These are phyloP conservation scores for Ctenoplectra terminalis DNA, from an alignment of 1,140 invertebrate species.

Conservation along the genomic window DNA sequence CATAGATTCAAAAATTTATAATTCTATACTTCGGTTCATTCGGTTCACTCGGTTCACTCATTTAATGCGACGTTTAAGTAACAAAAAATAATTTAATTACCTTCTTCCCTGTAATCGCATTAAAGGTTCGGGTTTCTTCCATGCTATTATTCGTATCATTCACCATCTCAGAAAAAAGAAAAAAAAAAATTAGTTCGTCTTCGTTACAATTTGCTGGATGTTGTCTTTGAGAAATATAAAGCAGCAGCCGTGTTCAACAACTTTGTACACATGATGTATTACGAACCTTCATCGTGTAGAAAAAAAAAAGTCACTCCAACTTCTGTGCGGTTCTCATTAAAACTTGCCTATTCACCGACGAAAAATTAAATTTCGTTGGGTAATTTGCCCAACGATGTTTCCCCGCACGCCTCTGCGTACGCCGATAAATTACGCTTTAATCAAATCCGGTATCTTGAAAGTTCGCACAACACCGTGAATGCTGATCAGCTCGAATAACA, in stretches of 20 bases:
- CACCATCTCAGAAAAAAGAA: background rate
- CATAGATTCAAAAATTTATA: too few species aligned
- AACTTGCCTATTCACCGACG: slow-evolving; percentile 42
- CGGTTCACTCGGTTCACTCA: too few species aligned
- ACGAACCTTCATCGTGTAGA: background rate
- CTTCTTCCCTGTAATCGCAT: too few species aligned
- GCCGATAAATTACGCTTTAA: slow-evolving; percentile 23
- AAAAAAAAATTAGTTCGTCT: background rate
- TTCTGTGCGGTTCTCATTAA: slow-evolving; percentile 36
- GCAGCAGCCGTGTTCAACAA: background rate
- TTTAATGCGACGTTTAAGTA: too few species aligned
- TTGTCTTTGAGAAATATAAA: too few species aligned
- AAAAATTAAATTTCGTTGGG: slow-evolving; percentile 37
- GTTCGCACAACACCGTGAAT: slow-evolving; percentile 9
- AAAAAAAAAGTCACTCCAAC: background rate
- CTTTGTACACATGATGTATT: slow-evolving; percentile 20
- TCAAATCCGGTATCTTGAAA: background rate
- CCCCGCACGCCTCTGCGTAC: background rate
- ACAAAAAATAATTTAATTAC: too few species aligned
- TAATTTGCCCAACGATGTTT: slow-evolving; percentile 13
- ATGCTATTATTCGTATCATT: too few species aligned
- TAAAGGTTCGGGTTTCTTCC: too few species aligned
- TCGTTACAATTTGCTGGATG: slow-evolving; percentile 1
- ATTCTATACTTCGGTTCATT: too few species aligned
- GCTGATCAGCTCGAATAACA: background rate